Evolutionary conservation across 2,888 invertebrate genomes (phyloP).

Genomic region (Noctua janthina): DNA sequence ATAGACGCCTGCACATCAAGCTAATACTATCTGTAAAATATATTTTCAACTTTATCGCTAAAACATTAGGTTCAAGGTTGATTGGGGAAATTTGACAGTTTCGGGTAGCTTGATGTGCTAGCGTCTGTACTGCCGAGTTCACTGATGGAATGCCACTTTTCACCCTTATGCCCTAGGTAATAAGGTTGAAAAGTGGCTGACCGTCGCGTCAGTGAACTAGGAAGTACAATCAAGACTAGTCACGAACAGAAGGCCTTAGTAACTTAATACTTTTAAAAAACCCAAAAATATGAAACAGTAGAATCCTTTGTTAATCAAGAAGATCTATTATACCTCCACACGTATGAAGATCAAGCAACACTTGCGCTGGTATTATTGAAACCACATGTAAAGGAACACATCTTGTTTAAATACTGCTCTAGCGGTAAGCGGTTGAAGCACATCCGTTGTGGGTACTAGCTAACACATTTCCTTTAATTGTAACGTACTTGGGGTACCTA

Average conservation of each 20-base stretch:
- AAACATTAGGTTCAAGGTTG: no score
- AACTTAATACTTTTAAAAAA: neutral
- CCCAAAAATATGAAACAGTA: neutral
- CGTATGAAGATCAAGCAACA: conserved; percentile 18
- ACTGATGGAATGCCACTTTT: no score
- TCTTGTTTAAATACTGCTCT: conserved; percentile 61
- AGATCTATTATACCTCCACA: neutral
- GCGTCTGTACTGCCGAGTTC: no score
- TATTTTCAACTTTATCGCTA: no score
- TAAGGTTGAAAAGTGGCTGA: no score
- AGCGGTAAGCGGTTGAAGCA: conserved; percentile 55
- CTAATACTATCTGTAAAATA: no score
- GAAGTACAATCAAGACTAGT: no score
- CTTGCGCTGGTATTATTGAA: conserved; percentile 52
- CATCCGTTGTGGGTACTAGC: conserved; percentile 54
- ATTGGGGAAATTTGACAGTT: no score
- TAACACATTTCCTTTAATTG: conserved; percentile 48
- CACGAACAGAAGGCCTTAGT: neutral
- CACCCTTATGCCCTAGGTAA: accelerated
- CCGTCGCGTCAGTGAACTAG: no score
- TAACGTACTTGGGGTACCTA: conserved; percentile 9
- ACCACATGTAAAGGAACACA: conserved; percentile 59
- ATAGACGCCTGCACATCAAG: no score
- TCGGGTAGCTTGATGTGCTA: no score
- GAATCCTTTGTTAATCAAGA: neutral